Percentiles rank a stretch among this genome's conserved stretches.
Conservation (phyloP, 1,140 invertebrate genomes). For the Aethina tumida region DNA sequence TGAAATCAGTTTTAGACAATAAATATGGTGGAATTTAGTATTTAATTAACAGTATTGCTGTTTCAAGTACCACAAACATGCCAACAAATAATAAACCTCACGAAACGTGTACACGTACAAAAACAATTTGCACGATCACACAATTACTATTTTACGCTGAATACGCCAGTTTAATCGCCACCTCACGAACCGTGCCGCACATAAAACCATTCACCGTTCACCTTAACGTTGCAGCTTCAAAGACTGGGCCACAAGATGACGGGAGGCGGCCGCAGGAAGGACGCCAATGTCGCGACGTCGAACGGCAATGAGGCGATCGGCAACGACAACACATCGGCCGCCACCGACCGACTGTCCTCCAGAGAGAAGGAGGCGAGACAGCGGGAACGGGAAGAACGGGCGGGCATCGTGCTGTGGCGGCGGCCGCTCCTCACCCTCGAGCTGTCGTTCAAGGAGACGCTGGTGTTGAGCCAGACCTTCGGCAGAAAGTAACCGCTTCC, state of each 20-base stretch:
- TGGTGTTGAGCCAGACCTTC: slow-evolving; percentile 49
- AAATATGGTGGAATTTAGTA: no score
- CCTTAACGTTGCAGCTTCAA: slow-evolving; percentile 38
- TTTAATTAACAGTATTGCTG: no score
- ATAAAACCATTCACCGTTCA: no score
- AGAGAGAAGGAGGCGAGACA: slow-evolving; percentile 28
- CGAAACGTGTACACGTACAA: no score
- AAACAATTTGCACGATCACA: no score
- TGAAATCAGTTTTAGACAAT: no score
- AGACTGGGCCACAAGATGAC: slow-evolving; percentile 35
- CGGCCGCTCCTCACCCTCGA: slow-evolving; percentile 72
- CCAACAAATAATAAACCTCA: no score
- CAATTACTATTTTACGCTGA: no score
- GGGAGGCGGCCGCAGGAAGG: slow-evolving; percentile 26
- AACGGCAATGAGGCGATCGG: slow-evolving; percentile 19
- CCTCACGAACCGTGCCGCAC: no score
- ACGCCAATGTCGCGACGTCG: slow-evolving; percentile 7
- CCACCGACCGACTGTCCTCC: slow-evolving; percentile 5
- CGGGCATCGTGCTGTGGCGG: slow-evolving; percentile 76
- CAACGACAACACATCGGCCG: slow-evolving; percentile 10
- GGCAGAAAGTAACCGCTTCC: slow-evolving; percentile 37
- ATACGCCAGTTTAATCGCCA: no score
- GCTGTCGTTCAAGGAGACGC: slow-evolving; percentile 72
- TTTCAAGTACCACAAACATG: no score
- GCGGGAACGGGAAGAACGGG: slow-evolving; percentile 41